Conservation (phyloP, 2,113 vertebrate species). For the Phalacrocorax pelagicus region DNA sequence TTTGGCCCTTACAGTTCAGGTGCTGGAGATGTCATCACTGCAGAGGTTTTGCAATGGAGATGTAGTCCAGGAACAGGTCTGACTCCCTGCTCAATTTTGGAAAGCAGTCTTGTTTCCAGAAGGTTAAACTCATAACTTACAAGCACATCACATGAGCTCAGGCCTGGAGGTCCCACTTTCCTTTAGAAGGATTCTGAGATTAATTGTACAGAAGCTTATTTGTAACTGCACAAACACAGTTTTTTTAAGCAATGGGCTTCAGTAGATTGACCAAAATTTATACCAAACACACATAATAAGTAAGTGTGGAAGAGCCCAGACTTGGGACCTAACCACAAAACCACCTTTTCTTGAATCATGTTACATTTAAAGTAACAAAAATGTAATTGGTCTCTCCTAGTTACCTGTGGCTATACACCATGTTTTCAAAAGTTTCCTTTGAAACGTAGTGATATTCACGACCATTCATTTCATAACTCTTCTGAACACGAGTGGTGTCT, state of each 20-base stretch:
- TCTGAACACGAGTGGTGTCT: slow-evolving; percentile 91
- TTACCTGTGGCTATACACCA: slow-evolving; percentile 89
- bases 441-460: slow-evolving; percentile 93
- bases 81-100: background rate
- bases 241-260: background rate
- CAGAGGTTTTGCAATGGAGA: background rate
- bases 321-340: background rate
- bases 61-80: background rate
- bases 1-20: background rate
- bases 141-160: background rate
- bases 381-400: background rate
- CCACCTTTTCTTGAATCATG: background rate
- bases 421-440: slow-evolving; percentile 88
- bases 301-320: background rate
- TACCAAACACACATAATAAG: background rate
- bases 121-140: background rate
- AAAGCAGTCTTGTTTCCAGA: background rate
- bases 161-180: background rate
- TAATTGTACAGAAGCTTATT: background rate
- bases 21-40: background rate
- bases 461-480: slow-evolving; percentile 88
- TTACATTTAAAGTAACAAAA: background rate
- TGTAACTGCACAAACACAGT: background rate
- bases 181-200: background rate
- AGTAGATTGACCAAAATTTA: background rate